phyloP scores from a whole-genome alignment of 23 tunicate genomes.

The Clavelina lepadiformis region DNA sequence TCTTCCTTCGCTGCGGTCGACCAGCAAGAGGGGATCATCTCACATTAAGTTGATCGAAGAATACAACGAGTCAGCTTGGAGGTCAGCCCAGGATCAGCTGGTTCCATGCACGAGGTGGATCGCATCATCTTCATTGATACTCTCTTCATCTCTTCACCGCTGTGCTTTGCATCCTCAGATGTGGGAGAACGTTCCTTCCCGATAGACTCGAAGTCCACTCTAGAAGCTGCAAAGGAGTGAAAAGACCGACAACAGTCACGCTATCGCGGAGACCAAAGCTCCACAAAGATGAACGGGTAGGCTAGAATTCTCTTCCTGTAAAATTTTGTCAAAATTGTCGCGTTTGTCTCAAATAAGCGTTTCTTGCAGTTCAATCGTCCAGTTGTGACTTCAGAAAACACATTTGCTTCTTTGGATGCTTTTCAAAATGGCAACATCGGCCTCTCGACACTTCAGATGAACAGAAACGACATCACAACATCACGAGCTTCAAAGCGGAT shows the following conservation, averaged over 20 bases:
- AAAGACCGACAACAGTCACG: constrained; percentile 49
- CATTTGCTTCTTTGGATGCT: constrained; percentile 73
- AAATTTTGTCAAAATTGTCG: constrained; percentile 1
- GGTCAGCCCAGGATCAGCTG: constrained; percentile 64
- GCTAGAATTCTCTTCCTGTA: background rate
- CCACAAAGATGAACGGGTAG: background rate
- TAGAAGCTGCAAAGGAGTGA: constrained; percentile 62
- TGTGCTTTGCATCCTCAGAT: constrained; percentile 12
- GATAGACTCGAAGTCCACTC: constrained; percentile 61
- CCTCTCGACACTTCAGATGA: background rate
- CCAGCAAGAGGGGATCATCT: background rate
- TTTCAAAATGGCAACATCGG: constrained; percentile 44
- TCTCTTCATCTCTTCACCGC: background rate
- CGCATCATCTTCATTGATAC: background rate
- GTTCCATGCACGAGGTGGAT: constrained; percentile 55
- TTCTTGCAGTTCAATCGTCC: constrained; percentile 22
- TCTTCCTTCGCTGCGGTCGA: constrained; percentile 15
- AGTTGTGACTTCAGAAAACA: constrained; percentile 53
- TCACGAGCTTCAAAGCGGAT: background rate
- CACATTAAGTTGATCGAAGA: constrained; percentile 9
- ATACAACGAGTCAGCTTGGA: constrained; percentile 71
- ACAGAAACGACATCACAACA: constrained; percentile 1
- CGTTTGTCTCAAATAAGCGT: background rate
- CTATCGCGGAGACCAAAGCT: constrained; percentile 16
- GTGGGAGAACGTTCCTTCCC: constrained; percentile 70